Conservation (phyloP, 2,113 vertebrate species). For the Ovibos moschatus region DNA sequence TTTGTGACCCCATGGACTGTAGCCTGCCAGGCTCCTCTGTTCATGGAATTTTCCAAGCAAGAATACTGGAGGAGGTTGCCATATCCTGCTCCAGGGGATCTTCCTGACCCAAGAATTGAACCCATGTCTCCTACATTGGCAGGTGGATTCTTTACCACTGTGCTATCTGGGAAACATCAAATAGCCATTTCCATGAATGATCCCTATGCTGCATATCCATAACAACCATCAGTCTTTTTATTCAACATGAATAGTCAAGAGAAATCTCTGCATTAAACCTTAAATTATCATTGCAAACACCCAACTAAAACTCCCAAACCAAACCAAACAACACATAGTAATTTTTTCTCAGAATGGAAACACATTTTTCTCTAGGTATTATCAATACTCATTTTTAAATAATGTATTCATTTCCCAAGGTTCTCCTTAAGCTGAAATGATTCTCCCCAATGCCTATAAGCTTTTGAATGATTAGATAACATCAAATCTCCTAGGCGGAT, state of each 20-base stretch:
- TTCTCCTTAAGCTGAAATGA: constrained; percentile 18
- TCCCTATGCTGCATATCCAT: neutral
- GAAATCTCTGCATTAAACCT: constrained; percentile 32
- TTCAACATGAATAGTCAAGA: neutral
- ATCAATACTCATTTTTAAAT: neutral
- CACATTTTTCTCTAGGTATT: constrained; percentile 1
- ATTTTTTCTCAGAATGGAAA: neutral
- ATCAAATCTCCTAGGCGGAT: neutral
- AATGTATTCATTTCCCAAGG: neutral
- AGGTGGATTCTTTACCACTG: neutral
- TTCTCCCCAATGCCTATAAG: neutral
- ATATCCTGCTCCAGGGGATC: neutral
- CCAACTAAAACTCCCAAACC: neutral
- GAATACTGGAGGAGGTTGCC: neutral
- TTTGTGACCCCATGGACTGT: neutral
- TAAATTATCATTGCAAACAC: neutral
- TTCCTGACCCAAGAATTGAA: neutral
- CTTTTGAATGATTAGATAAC: constrained; percentile 8
- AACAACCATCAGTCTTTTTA: constrained; percentile 1
- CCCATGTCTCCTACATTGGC: neutral
- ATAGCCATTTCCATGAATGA: constrained; percentile 49
- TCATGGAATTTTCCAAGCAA: neutral
- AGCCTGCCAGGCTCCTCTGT: neutral
- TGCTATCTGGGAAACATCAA: constrained; percentile 24
- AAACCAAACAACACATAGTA: neutral